These are phyloP conservation scores for Capitella teleta DNA, from an alignment of 1,140 invertebrate species.

Conservation along the genomic window DNA sequence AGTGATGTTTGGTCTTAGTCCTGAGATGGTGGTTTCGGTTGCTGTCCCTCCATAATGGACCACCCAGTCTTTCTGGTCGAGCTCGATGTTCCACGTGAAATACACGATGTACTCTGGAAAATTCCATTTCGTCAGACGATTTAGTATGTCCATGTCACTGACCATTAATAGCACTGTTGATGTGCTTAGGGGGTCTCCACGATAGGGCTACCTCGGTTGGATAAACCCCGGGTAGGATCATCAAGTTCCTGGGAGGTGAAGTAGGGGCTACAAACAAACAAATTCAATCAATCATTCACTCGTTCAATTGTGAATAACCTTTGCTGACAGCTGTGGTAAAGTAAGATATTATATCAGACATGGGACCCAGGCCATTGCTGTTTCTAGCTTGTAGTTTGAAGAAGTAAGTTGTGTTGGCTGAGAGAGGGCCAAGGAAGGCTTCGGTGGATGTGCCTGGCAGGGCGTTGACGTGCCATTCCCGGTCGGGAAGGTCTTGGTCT, in stretches of 20 bases:
- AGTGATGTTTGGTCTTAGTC: too few relatives aligned
- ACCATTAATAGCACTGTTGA: background rate
- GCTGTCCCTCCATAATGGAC: too few relatives aligned
- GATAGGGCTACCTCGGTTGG: background rate
- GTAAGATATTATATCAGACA: slow-evolving; percentile 3
- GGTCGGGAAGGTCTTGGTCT: background rate
- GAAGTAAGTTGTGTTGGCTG: slow-evolving; percentile 3
- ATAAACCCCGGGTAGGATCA: background rate
- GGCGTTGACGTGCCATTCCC: background rate
- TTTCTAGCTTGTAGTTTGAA: slow-evolving; percentile 11
- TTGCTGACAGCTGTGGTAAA: background rate
- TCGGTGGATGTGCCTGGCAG: background rate
- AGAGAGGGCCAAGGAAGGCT: background rate
- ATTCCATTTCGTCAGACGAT: too few relatives aligned
- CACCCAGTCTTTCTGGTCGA: too few relatives aligned
- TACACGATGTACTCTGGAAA: too few relatives aligned
- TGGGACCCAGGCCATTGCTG: slow-evolving; percentile 6
- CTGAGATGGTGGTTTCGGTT: too few relatives aligned
- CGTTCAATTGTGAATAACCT: background rate
- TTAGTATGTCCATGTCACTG: too few relatives aligned
- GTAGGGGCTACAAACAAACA: background rate
- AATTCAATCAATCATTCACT: background rate
- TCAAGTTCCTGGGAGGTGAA: background rate
- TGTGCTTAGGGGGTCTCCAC: background rate
- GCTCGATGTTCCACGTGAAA: too few relatives aligned